phyloP scores from a whole-genome alignment of 1,140 invertebrate genomes.

The Bilobella aurantiaca region DNA sequence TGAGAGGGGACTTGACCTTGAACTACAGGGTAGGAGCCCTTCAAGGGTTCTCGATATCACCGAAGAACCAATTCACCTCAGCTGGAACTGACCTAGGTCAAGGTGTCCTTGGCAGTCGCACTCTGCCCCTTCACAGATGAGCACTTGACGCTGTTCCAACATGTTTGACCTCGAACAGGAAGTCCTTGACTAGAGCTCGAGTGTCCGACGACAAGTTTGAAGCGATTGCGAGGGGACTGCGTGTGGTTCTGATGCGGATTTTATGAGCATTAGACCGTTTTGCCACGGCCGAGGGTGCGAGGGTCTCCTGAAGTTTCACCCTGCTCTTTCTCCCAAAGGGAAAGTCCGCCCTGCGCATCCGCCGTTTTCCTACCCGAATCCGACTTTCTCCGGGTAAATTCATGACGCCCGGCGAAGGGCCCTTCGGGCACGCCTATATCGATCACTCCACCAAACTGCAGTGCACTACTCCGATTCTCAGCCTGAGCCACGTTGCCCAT shows the following conservation, averaged over 20 bases:
- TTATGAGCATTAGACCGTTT: neutral
- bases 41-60: too few relatives aligned
- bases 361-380: constrained; percentile 5
- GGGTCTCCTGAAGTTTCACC: neutral
- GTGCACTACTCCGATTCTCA: neutral
- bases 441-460: constrained; percentile 9
- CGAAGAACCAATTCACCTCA: too few relatives aligned
- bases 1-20: neutral
- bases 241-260: too few relatives aligned
- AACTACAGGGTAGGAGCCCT: neutral
- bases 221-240: too few relatives aligned
- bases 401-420: neutral
- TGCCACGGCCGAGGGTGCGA: neutral
- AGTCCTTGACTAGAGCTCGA: too few relatives aligned
- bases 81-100: too few relatives aligned
- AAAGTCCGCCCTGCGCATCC: neutral
- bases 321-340: neutral
- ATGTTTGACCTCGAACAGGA: too few relatives aligned
- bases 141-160: too few relatives aligned
- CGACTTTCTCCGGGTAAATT: neutral
- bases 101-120: too few relatives aligned
- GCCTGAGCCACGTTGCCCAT: neutral
- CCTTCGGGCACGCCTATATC: constrained; percentile 27
- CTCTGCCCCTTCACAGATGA: too few relatives aligned
- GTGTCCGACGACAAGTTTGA: too few relatives aligned